Conservation (phyloP, 2,113 vertebrate genomes). For the Melanotaenia duboulayi region DNA sequence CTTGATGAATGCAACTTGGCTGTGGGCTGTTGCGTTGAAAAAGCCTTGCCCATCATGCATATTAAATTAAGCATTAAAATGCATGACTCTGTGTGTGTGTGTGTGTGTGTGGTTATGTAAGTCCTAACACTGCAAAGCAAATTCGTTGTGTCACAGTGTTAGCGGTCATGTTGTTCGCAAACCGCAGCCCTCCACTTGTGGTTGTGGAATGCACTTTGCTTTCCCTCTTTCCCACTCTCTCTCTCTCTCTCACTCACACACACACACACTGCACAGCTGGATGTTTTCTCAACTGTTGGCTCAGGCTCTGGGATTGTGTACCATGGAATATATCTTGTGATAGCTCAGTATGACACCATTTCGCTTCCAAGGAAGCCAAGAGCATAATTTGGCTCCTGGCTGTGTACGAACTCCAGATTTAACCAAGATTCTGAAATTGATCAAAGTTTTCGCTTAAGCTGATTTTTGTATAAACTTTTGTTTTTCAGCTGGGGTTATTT, state of each 20-base stretch:
- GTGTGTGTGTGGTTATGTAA: conserved; percentile 50
- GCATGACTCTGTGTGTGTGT: not conserved
- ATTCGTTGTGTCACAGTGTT: conserved; percentile 63
- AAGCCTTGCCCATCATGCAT: conserved; percentile 11
- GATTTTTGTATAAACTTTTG: not conserved
- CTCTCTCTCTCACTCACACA: not conserved
- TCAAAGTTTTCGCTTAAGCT: not conserved
- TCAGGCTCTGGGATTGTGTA: conserved; percentile 28
- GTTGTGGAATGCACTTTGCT: conserved; percentile 63
- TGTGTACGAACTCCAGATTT: conserved; percentile 1
- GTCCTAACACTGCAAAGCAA: conserved; percentile 36
- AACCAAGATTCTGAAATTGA: not conserved
- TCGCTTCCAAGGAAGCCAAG: conserved; percentile 12
- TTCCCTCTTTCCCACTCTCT: conserved; percentile 5
- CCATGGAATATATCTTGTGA: conserved; percentile 44
- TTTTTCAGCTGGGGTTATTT: not conserved
- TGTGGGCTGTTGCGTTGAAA: not conserved
- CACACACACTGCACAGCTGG: conserved; percentile 59
- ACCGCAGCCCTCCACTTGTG: conserved; percentile 63
- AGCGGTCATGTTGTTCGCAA: conserved; percentile 60
- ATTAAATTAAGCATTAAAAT: conserved; percentile 25
- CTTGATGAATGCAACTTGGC: conserved; percentile 40
- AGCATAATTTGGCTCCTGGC: not conserved
- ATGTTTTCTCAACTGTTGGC: conserved; percentile 58
- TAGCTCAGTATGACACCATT: conserved; percentile 48